Percentiles rank a stretch among this genome's conserved stretches.
Conservation (phyloP, 2,113 vertebrate genomes). For the Rhodinocichla rosea region DNA sequence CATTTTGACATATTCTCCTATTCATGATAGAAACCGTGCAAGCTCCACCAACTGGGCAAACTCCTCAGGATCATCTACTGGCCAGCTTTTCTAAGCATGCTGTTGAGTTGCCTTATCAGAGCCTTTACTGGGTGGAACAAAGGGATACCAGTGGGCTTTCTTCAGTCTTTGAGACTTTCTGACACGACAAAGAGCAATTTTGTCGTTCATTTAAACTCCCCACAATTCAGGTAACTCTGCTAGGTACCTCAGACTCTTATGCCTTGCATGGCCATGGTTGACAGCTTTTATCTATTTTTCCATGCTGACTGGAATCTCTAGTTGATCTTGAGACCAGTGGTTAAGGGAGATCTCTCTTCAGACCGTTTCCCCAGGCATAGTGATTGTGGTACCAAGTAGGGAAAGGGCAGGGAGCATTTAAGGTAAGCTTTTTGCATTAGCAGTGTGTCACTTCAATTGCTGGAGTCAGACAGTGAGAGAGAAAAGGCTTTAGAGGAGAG, state of each 20-base stretch:
- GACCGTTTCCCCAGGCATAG: neutral
- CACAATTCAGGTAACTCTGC: neutral
- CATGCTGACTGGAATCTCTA: neutral
- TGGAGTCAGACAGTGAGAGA: neutral
- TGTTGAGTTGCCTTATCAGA: neutral
- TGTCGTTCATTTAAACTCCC: neutral
- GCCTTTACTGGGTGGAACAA: neutral
- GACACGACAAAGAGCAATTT: neutral
- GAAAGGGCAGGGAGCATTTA: neutral
- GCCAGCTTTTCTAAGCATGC: neutral
- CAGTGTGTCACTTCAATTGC: neutral
- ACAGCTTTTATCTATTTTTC: neutral
- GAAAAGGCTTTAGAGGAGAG: neutral
- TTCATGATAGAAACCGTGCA: neutral
- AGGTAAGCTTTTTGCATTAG: neutral
- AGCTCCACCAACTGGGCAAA: neutral
- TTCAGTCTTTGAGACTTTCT: neutral
- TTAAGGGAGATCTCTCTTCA: neutral
- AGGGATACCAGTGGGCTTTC: neutral
- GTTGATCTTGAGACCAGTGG: neutral
- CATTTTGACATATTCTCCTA: neutral
- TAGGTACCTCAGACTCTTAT: neutral
- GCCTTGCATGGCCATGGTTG: neutral
- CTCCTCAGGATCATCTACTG: neutral
- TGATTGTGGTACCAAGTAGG: neutral